phyloP scores from a whole-genome alignment of 2,888 invertebrate species.

The Chironomus riparius region DNA sequence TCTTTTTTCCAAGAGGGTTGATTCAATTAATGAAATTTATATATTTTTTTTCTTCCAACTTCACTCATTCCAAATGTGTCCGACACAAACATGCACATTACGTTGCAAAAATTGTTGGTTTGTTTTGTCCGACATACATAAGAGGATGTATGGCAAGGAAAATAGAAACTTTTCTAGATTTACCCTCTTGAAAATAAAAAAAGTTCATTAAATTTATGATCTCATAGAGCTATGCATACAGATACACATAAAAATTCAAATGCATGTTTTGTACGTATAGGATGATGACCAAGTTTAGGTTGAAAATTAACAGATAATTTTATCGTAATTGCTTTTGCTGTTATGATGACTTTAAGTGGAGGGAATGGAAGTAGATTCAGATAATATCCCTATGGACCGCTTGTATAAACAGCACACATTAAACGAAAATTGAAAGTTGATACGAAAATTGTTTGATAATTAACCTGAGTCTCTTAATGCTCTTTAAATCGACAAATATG shows the following conservation, averaged over 20 bases:
- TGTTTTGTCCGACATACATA: not conserved
- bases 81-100: not conserved
- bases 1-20: not conserved
- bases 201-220: not conserved
- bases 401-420: not conserved
- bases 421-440: not conserved
- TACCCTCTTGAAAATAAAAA: not conserved
- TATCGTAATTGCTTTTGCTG: constrained; percentile 17
- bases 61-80: not conserved
- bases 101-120: not conserved
- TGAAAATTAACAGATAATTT: constrained; percentile 24
- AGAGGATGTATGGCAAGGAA: not conserved
- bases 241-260: not conserved
- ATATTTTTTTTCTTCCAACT: not conserved
- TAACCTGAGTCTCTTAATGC: not conserved
- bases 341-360: not conserved
- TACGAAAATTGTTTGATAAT: not conserved
- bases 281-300: not conserved
- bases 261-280: not conserved
- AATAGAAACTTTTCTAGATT: not conserved
- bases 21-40: constrained; percentile 6
- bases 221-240: not conserved
- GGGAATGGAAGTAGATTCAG: not conserved
- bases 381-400: not conserved
- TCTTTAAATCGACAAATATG: not conserved